phyloP scores from a whole-genome alignment of 2,797 vertebrate species.

The Moxostoma hubbsi region DNA sequence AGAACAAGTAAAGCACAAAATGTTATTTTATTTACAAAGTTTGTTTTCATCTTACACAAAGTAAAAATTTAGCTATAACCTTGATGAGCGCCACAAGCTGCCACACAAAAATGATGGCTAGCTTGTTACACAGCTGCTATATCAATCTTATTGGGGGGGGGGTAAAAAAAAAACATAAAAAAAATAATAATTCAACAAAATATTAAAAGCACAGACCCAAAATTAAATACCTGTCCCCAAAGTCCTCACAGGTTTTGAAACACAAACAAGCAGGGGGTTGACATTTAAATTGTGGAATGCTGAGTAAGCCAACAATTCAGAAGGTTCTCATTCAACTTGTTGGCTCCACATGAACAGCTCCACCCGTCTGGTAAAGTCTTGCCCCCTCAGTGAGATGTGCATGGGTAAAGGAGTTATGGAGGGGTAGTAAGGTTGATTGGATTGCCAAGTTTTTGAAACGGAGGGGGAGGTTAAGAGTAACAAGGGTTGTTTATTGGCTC shows the following conservation, averaged over 20 bases:
- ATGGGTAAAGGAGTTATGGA: constrained; percentile 69
- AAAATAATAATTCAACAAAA: constrained; percentile 80
- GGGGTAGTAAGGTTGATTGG: constrained; percentile 64
- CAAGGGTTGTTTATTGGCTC: constrained; percentile 72
- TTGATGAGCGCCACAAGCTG: constrained; percentile 84
- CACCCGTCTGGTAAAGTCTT: constrained; percentile 87
- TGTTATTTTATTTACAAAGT: constrained; percentile 99
- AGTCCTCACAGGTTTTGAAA: constrained; percentile 80
- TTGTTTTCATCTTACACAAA: constrained; percentile 92
- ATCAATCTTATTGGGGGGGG: constrained; percentile 84
- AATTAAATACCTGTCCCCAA: constrained; percentile 85
- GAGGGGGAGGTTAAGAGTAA: constrained; percentile 72
- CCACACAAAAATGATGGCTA: constrained; percentile 84
- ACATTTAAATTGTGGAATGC: constrained; percentile 81
- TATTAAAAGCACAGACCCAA: constrained; percentile 88
- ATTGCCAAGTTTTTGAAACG: constrained; percentile 69
- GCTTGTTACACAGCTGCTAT: constrained; percentile 85
- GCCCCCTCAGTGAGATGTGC: constrained; percentile 80
- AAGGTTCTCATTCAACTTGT: constrained; percentile 73
- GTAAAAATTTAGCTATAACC: constrained; percentile 96
- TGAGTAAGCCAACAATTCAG: constrained; percentile 86
- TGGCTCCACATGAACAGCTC: constrained; percentile 76
- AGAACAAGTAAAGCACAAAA: constrained; percentile 83
- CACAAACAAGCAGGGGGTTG: constrained; percentile 78
- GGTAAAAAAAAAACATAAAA: constrained; percentile 53